These are phyloP conservation scores for Lithosia quadra DNA, from an alignment of 2,888 invertebrate species.

Conservation along the genomic window DNA sequence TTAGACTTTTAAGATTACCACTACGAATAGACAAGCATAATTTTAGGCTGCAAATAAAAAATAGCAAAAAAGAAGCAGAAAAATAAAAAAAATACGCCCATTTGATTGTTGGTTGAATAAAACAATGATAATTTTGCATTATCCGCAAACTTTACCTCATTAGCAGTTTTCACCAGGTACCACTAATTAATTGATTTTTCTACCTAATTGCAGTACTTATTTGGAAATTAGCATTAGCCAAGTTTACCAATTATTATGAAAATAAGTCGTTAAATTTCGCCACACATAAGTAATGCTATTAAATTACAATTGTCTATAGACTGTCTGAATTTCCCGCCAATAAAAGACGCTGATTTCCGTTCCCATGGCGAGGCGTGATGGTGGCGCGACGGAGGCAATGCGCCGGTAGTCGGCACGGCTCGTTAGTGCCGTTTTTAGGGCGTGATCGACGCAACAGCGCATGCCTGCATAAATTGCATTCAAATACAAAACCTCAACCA, in stretches of 20 bases:
- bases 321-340: constrained; percentile 60
- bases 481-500: constrained; percentile 66
- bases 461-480: constrained; percentile 82
- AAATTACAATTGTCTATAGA: constrained; percentile 58
- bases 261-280: no score
- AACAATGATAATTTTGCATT: constrained; percentile 18
- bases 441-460: constrained; percentile 82
- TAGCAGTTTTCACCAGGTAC: not conserved
- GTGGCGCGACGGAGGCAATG: constrained; percentile 24
- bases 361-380: constrained; percentile 67
- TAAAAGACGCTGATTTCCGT: constrained; percentile 72
- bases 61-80: not conserved
- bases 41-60: no score
- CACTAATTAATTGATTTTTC: no score
- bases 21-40: no score
- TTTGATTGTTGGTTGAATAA: constrained; percentile 24
- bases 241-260: no score
- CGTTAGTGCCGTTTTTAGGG: constrained; percentile 82
- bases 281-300: no score
- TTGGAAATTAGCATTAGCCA: no score
- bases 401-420: constrained; percentile 66
- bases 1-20: no score
- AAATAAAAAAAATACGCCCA: no score
- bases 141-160: constrained; percentile 33
- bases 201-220: not conserved